phyloP scores from a whole-genome alignment of 2,888 invertebrate species.

The Platypus cylindrus region DNA sequence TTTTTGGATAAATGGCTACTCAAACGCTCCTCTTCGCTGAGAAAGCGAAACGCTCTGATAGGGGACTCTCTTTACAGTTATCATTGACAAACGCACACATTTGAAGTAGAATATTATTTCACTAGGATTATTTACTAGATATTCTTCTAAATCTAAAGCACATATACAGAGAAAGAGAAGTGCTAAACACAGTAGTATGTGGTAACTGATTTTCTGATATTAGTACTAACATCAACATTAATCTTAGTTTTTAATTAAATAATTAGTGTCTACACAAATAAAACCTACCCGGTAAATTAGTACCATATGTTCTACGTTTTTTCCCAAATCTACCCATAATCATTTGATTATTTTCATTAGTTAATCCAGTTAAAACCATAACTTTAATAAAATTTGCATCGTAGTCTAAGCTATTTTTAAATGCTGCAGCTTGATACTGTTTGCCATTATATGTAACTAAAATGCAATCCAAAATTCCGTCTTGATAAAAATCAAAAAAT shows the following conservation, averaged over 20 bases:
- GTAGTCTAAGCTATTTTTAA: constrained; percentile 78
- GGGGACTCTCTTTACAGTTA: too few species aligned
- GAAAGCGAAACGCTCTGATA: too few species aligned
- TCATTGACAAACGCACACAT: too few species aligned
- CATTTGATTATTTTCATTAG: constrained; percentile 55
- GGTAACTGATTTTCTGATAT: too few species aligned
- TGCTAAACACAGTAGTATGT: not conserved
- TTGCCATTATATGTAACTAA: constrained; percentile 39
- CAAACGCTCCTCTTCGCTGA: too few species aligned
- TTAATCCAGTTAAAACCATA: constrained; percentile 76
- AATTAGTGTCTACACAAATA: too few species aligned
- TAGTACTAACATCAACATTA: too few species aligned
- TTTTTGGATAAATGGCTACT: not conserved
- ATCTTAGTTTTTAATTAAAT: too few species aligned
- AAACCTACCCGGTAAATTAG: constrained; percentile 79
- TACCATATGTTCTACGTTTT: constrained; percentile 70
- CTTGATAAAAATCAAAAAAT: constrained; percentile 89
- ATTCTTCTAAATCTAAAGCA: constrained; percentile 34
- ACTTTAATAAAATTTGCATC: constrained; percentile 95
- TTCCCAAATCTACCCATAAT: constrained; percentile 62
- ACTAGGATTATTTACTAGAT: too few species aligned
- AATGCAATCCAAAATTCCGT: constrained; percentile 86
- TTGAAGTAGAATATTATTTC: too few species aligned
- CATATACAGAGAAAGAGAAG: constrained; percentile 27
- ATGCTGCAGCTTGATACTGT: constrained; percentile 56